phyloP scores from a whole-genome alignment of 2,113 vertebrate genomes.

The Erinaceus europaeus region DNA sequence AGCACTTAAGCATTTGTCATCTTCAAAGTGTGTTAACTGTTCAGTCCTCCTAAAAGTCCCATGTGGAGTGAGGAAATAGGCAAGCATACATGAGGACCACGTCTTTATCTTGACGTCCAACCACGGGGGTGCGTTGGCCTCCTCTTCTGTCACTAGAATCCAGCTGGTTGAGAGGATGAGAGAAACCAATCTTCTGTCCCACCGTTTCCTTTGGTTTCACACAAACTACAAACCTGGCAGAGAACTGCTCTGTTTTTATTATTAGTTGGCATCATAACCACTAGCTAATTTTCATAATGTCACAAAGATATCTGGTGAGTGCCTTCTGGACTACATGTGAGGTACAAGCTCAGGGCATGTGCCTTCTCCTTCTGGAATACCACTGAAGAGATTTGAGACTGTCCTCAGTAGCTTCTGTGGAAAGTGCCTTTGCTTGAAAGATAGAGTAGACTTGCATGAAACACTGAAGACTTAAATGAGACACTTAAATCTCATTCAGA shows the following conservation, averaged over 20 bases:
- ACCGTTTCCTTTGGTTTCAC: neutral
- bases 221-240: neutral
- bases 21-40: constrained; percentile 41
- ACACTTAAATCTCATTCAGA: neutral
- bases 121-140: neutral
- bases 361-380: neutral
- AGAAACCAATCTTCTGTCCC: neutral
- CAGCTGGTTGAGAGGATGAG: neutral
- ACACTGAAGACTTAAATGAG: neutral
- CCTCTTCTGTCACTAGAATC: neutral
- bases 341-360: neutral
- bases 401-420: neutral
- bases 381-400: neutral
- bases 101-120: no score
- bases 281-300: constrained; percentile 32
- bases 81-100: neutral
- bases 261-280: neutral
- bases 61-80: neutral
- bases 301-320: neutral
- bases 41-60: neutral
- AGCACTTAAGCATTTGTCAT: constrained; percentile 40
- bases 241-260: neutral
- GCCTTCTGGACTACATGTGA: neutral
- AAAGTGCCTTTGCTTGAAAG: neutral
- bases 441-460: neutral